phyloP scores from a whole-genome alignment of 2,888 invertebrate genomes.

The Chromoteleia sp. region DNA sequence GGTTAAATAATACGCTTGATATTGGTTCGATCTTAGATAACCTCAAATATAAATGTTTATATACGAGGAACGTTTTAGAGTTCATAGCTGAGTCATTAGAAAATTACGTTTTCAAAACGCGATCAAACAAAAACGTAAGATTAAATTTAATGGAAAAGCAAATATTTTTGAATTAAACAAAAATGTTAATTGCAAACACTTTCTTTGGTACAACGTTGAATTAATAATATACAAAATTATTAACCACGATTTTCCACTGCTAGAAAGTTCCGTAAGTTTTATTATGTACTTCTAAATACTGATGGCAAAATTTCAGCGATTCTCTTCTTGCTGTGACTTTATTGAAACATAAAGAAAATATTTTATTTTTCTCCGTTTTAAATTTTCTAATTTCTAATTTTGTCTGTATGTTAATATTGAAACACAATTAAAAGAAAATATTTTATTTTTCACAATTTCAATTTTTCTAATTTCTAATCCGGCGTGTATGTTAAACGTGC shows the following conservation, averaged over 20 bases:
- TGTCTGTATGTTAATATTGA: not conserved
- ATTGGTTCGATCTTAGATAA: too few relatives aligned
- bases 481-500: too few relatives aligned
- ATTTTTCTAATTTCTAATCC: slow-evolving; percentile 29
- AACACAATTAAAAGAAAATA: slow-evolving; percentile 10
- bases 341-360: slow-evolving; percentile 7
- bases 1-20: too few relatives aligned
- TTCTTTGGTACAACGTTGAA: slow-evolving; percentile 4
- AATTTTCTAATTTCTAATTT: slow-evolving; percentile 28
- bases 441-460: not conserved
- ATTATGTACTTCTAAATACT: not conserved
- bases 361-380: not conserved
- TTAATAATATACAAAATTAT: slow-evolving; percentile 13
- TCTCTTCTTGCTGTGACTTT: not conserved
- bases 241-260: not conserved
- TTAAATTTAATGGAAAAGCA: not conserved
- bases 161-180: slow-evolving; percentile 1
- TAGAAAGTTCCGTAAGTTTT: slow-evolving; percentile 15
- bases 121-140: too few relatives aligned
- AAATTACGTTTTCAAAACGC: too few relatives aligned
- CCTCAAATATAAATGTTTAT: too few relatives aligned
- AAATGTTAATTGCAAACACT: slow-evolving; percentile 16
- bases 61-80: too few relatives aligned
- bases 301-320: slow-evolving; percentile 2
- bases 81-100: too few relatives aligned